phyloP scores from a whole-genome alignment of 1,140 invertebrate species.

The Drosophila guanche region DNA sequence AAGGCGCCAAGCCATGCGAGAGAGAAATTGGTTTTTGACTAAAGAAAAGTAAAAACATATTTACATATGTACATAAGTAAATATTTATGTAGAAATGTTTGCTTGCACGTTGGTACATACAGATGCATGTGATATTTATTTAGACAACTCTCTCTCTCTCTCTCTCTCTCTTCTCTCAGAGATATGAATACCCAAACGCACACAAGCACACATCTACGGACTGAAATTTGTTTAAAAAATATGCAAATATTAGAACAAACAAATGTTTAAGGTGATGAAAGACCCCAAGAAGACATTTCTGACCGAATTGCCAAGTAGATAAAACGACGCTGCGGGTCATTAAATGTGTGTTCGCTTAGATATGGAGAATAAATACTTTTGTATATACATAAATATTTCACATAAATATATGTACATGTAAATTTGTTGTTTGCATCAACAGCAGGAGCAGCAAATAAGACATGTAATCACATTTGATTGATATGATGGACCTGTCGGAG shows the following conservation, averaged over 20 bases:
- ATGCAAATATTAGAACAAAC: constrained; percentile 4
- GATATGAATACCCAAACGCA: constrained; percentile 1
- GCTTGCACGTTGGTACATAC: background rate
- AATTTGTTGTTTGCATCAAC: background rate
- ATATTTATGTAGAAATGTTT: too few relatives aligned
- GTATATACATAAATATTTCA: background rate
- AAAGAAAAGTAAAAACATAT: constrained; percentile 7
- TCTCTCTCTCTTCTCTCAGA: too few relatives aligned
- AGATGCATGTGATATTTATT: constrained; percentile 13
- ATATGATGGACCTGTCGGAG: too few relatives aligned
- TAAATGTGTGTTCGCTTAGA: constrained; percentile 7
- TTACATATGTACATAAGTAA: constrained; percentile 1
- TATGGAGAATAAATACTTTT: background rate
- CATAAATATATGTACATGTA: constrained; percentile 7
- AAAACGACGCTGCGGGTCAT: constrained; percentile 4
- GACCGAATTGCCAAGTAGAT: constrained; percentile 4
- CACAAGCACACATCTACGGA: constrained; percentile 8
- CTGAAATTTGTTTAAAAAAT: constrained; percentile 4
- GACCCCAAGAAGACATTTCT: too few relatives aligned
- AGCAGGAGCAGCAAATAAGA: constrained; percentile 2
- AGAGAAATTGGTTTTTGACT: too few relatives aligned
- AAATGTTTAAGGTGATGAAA: constrained; percentile 2
- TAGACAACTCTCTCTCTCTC: too few relatives aligned
- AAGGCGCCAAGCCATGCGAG: too few relatives aligned
- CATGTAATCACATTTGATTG: constrained; percentile 1